These are phyloP conservation scores for Drosophila maculinotata DNA, from an alignment of 2,888 invertebrate species.

Conservation along the genomic window DNA sequence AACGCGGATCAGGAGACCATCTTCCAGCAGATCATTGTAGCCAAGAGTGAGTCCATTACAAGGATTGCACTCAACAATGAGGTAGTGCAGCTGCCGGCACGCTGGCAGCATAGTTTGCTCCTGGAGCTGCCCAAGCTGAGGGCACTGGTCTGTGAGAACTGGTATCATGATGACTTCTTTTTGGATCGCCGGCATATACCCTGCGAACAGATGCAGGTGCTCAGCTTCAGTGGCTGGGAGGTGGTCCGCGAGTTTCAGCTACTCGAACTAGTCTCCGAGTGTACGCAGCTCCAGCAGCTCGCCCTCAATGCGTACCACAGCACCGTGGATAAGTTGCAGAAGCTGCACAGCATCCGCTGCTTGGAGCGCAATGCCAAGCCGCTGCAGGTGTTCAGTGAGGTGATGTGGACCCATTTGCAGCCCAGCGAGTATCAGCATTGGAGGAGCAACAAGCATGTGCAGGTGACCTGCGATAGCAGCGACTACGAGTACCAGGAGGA, in stretches of 20 bases:
- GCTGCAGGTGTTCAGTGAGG: conserved; percentile 59
- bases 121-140: conserved; percentile 64
- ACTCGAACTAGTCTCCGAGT: conserved; percentile 59
- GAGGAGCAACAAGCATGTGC: conserved; percentile 43
- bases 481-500: conserved; percentile 73
- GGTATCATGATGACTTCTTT: conserved; percentile 68
- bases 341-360: conserved; percentile 50
- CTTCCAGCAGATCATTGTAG: conserved; percentile 68
- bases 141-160: conserved; percentile 63
- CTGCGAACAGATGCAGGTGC: conserved; percentile 62
- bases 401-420: conserved; percentile 55
- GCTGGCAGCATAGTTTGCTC: conserved; percentile 60
- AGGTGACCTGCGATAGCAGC: conserved; percentile 57
- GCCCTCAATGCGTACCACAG: conserved; percentile 63
- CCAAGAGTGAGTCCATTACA: conserved; percentile 67
- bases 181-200: conserved; percentile 63
- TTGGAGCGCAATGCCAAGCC: conserved; percentile 41
- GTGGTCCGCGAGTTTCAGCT: conserved; percentile 53
- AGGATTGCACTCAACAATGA: conserved; percentile 71
- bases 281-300: conserved; percentile 52
- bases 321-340: conserved; percentile 49
- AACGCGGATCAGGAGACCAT: conserved; percentile 67
- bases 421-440: conserved; percentile 45
- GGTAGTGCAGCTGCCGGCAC: conserved; percentile 56
- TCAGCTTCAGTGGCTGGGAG: conserved; percentile 75